Evolutionary conservation across 2,888 invertebrate species (phyloP).

Genomic region (Synanthedon vespiformis): DNA sequence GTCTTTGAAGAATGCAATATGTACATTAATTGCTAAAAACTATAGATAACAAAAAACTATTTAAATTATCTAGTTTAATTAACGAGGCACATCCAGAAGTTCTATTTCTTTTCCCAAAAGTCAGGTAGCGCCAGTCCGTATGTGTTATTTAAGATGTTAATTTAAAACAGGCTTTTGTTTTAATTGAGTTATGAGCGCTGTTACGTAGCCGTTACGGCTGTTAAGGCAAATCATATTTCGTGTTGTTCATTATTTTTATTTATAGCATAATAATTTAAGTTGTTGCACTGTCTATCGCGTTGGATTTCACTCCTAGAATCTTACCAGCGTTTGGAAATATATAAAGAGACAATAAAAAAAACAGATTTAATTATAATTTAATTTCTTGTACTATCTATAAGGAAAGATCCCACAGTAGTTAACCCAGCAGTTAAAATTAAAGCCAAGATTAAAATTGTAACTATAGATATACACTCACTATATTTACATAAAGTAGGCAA

Average conservation of each 20-base stretch:
- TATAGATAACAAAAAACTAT: not conserved
- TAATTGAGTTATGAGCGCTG: slow-evolving; percentile 59
- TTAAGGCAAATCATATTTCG: slow-evolving; percentile 27
- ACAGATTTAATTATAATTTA: too few species aligned
- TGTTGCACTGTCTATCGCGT: too few species aligned
- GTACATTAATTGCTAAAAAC: too few species aligned
- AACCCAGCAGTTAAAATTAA: too few species aligned
- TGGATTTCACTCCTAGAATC: too few species aligned
- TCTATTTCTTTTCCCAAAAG: slow-evolving; percentile 17
- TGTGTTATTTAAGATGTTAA: slow-evolving; percentile 49
- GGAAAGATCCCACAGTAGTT: too few species aligned
- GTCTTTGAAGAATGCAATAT: too few species aligned
- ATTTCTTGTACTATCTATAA: too few species aligned
- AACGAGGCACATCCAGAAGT: slow-evolving; percentile 20
- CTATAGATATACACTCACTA: too few species aligned
- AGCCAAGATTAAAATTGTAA: too few species aligned
- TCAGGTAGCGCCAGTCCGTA: slow-evolving; percentile 44
- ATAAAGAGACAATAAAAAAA: too few species aligned
- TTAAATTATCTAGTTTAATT: not conserved
- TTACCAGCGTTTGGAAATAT: too few species aligned
- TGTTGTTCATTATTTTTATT: slow-evolving; percentile 6
- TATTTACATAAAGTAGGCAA: not conserved
- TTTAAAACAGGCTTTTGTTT: slow-evolving; percentile 53
- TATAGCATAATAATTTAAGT: not conserved
- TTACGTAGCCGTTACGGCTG: slow-evolving; percentile 41